phyloP scores from a whole-genome alignment of 2,113 vertebrate species.

The Gasterosteus nipponicus region DNA sequence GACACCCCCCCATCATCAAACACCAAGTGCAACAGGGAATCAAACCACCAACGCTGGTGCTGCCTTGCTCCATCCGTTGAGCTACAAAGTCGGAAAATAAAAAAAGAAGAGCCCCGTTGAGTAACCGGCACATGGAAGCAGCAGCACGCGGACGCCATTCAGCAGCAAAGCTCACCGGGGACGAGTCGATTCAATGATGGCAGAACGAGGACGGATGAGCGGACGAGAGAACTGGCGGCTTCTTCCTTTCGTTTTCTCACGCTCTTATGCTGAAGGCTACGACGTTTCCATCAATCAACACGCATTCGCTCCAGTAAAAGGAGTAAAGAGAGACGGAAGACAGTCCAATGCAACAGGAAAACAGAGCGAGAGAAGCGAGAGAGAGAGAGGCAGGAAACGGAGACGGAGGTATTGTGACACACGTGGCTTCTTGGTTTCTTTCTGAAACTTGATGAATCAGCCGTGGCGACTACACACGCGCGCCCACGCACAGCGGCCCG shows the following conservation, averaged over 20 bases:
- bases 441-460: conserved; percentile 77
- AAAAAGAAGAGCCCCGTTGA: neutral
- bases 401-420: conserved; percentile 69
- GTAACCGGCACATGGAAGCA: neutral
- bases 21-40: neutral
- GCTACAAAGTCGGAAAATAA: neutral
- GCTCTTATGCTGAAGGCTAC: conserved; percentile 8
- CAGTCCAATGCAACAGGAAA: conserved; percentile 46
- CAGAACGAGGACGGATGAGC: neutral
- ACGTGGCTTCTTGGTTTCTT: conserved; percentile 60
- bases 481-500: conserved; percentile 20
- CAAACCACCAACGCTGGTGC: neutral
- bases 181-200: conserved; percentile 26
- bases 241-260: conserved; percentile 28
- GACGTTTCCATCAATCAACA: conserved; percentile 53
- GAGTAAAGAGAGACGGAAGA: conserved; percentile 44
- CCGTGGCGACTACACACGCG: conserved; percentile 36
- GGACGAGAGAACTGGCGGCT: conserved; percentile 4
- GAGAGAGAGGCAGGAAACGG: conserved; percentile 47
- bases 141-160: conserved; percentile 10
- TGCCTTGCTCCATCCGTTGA: neutral
- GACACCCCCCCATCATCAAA: too few relatives aligned
- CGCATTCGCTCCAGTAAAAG: conserved; percentile 19
- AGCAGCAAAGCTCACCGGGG: conserved; percentile 58
- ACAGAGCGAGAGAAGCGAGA: conserved; percentile 18